Evolutionary conservation across 2,888 invertebrate species (phyloP).

Genomic region (Pammene aurita): DNA sequence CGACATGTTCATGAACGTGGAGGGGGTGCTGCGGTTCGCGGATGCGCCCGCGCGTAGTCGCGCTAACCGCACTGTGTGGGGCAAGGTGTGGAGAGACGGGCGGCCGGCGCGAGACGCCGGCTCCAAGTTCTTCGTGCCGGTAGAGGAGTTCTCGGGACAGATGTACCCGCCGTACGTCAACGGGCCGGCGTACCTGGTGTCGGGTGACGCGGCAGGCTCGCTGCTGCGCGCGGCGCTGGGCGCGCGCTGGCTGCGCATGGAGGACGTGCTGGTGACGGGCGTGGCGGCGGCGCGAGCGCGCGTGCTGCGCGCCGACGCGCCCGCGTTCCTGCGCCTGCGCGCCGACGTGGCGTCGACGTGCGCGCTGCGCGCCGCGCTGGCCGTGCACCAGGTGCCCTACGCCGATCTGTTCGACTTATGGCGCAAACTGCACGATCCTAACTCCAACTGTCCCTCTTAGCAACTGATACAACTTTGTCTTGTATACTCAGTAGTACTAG

Average conservation of each 20-base stretch:
- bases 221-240: slow-evolving; percentile 5
- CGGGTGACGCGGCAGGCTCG: slow-evolving; percentile 77
- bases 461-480: background rate
- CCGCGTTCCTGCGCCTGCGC: slow-evolving; percentile 1
- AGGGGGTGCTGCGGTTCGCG: slow-evolving; percentile 87
- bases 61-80: slow-evolving; percentile 89
- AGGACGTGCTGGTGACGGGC: slow-evolving; percentile 24
- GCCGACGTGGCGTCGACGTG: background rate
- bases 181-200: slow-evolving; percentile 85
- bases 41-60: slow-evolving; percentile 81
- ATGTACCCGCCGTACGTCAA: slow-evolving; percentile 53
- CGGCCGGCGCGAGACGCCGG: slow-evolving; percentile 92
- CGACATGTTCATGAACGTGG: slow-evolving; percentile 94
- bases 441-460: slow-evolving; percentile 1
- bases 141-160: slow-evolving; percentile 87
- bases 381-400: slow-evolving; percentile 16
- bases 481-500: too few relatives aligned
- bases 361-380: slow-evolving; percentile 15
- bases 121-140: slow-evolving; percentile 94
- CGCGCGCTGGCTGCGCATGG: slow-evolving; percentile 16
- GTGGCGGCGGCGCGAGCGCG: slow-evolving; percentile 5
- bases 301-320: slow-evolving; percentile 24
- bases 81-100: slow-evolving; percentile 92
- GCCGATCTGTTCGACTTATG: slow-evolving; percentile 16
- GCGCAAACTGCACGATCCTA: slow-evolving; percentile 9